A percentile compares a stretch with the other conserved stretches of the same genome.
Conservation (phyloP, 2,113 vertebrate genomes). For the Periophthalmus modestus region DNA sequence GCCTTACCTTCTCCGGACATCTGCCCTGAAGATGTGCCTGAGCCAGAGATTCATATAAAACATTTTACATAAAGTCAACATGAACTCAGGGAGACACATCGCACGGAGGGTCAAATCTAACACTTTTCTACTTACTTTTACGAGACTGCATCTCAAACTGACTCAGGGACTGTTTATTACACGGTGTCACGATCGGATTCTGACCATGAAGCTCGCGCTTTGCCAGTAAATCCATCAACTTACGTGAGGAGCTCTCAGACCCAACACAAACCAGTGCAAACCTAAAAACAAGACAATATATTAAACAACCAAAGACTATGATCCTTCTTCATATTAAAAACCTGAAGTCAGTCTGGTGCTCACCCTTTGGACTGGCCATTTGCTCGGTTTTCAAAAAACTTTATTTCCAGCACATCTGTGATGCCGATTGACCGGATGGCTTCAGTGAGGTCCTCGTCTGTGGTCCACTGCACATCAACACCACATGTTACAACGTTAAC, state of each 20-base stretch:
- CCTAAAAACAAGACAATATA: slow-evolving; percentile 62
- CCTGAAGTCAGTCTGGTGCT: slow-evolving; percentile 35
- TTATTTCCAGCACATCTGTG: slow-evolving; percentile 97
- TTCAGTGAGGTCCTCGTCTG: slow-evolving; percentile 98
- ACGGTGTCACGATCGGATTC: slow-evolving; percentile 96
- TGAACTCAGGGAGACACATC: neutral
- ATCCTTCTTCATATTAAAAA: neutral
- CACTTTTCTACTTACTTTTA: slow-evolving; percentile 87
- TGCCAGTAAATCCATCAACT: slow-evolving; percentile 93
- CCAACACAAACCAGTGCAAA: slow-evolving; percentile 98
- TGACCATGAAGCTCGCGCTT: slow-evolving; percentile 97
- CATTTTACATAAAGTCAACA: neutral
- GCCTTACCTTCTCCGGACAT: slow-evolving; percentile 99
- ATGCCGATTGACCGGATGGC: slow-evolving; percentile 95
- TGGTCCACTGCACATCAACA: slow-evolving; percentile 89
- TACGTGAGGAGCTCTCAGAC: slow-evolving; percentile 95
- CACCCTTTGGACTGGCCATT: slow-evolving; percentile 99
- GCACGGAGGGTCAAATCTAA: neutral
- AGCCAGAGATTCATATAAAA: neutral
- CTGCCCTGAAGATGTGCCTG: slow-evolving; percentile 96
- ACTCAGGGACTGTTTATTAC: slow-evolving; percentile 98
- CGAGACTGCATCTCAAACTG: slow-evolving; percentile 99
- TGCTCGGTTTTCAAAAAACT: slow-evolving; percentile 98
- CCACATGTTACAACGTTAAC: neutral
- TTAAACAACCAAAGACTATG: neutral